Evolutionary conservation across 1,140 invertebrate species (phyloP).

Genomic region (Chrysomallon squamiferum): DNA sequence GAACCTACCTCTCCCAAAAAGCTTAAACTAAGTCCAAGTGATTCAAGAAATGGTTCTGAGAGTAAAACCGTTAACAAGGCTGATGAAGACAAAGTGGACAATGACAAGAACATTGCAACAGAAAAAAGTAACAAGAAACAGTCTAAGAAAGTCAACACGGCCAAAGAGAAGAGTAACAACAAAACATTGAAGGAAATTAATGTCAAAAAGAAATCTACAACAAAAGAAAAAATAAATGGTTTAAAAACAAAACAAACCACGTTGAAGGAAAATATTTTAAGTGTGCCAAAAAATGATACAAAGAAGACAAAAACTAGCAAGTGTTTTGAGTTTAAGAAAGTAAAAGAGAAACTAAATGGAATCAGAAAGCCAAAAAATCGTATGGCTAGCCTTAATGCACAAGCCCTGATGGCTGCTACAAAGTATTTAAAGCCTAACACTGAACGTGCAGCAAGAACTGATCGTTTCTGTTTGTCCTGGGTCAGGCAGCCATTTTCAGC

Average conservation of each 20-base stretch:
- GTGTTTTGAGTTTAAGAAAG: background rate
- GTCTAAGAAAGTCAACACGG: constrained; percentile 16
- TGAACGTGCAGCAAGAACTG: constrained; percentile 21
- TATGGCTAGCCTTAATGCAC: constrained; percentile 28
- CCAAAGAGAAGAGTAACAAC: constrained; percentile 6
- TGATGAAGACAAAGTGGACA: no score
- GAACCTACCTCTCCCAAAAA: constrained; percentile 11
- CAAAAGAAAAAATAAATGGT: constrained; percentile 1
- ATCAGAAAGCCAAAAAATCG: constrained; percentile 22
- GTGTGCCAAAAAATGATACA: background rate
- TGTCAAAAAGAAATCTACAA: constrained; percentile 20
- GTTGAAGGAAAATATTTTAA: background rate
- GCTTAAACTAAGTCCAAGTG: background rate
- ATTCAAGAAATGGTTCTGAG: background rate
- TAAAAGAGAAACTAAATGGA: constrained; percentile 6
- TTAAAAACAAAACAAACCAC: background rate
- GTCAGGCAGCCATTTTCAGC: background rate
- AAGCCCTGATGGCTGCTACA: constrained; percentile 13
- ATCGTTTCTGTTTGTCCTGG: constrained; percentile 23
- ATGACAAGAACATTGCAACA: no score
- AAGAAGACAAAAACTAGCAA: background rate
- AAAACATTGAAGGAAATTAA: constrained; percentile 16
- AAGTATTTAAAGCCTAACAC: constrained; percentile 16
- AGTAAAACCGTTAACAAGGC: no score
- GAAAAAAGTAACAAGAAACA: background rate